A percentile compares a stretch with the other conserved stretches of the same genome.
phyloP scores from a whole-genome alignment of 1,140 invertebrate species.

The Agraylea sexmaculata region DNA sequence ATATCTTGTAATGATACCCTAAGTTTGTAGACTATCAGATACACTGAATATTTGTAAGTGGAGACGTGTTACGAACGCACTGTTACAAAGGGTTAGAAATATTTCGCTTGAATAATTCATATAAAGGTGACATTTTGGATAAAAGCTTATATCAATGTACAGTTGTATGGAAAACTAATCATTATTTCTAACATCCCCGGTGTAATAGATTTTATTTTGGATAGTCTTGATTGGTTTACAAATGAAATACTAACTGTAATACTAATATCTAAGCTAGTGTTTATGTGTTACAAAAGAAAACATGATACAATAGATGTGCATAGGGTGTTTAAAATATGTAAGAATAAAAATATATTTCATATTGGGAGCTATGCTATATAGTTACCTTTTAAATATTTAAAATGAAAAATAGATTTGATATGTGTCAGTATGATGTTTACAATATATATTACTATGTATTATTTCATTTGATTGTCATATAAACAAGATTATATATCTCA shows the following conservation, averaged over 20 bases:
- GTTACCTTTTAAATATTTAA: constrained; percentile 17
- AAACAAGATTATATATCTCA: constrained; percentile 15
- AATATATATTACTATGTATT: constrained; percentile 14
- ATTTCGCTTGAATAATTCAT: no score
- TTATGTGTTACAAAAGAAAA: constrained; percentile 20
- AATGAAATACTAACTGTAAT: constrained; percentile 18
- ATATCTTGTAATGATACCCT: constrained; percentile 22
- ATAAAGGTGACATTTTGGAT: constrained; percentile 13
- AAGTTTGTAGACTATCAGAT: constrained; percentile 20
- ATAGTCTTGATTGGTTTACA: no score
- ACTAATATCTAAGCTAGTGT: constrained; percentile 19
- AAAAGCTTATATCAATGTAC: constrained; percentile 23
- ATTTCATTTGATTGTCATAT: constrained; percentile 12
- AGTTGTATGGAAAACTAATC: constrained; percentile 18
- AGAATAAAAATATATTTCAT: constrained; percentile 20
- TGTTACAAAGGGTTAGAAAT: no score
- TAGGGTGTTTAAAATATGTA: constrained; percentile 20
- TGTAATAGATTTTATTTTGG: constrained; percentile 22
- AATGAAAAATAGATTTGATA: constrained; percentile 22
- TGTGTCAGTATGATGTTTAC: constrained; percentile 21
- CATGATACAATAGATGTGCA: constrained; percentile 21
- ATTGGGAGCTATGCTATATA: constrained; percentile 17
- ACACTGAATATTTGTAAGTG: constrained; percentile 18
- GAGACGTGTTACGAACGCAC: no score
- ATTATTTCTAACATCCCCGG: constrained; percentile 17